Percentiles rank a stretch among this genome's conserved stretches.
These are phyloP conservation scores for Heterohyrax brucei DNA, from an alignment of 2,797 vertebrate genomes.

Conservation along the genomic window DNA sequence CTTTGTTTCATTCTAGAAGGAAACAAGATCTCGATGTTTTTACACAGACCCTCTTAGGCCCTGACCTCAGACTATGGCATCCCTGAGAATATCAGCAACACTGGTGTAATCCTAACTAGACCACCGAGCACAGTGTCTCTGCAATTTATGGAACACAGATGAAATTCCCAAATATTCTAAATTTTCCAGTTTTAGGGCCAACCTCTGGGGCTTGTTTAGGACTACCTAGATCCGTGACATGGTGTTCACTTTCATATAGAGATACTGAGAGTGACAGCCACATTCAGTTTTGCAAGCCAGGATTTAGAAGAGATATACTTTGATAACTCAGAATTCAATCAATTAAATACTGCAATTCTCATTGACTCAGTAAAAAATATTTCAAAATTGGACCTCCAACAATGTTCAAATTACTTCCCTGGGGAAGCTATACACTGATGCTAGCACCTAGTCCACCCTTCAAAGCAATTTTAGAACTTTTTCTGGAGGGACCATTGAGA, in stretches of 20 bases:
- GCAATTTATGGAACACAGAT: background rate
- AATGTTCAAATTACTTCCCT: background rate
- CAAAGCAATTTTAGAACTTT: no score
- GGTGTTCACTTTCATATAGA: background rate
- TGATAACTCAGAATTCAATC: background rate
- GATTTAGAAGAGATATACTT: background rate
- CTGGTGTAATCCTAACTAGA: slow-evolving; percentile 32
- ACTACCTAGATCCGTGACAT: background rate
- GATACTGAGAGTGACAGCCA: background rate
- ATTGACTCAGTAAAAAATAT: background rate
- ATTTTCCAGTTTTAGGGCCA: background rate
- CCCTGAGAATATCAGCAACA: background rate
- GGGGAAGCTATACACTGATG: no score
- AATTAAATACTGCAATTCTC: slow-evolving; percentile 39
- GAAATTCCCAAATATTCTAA: background rate
- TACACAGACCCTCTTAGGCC: background rate
- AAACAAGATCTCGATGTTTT: background rate
- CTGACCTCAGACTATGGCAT: background rate
- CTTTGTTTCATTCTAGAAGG: slow-evolving; percentile 4
- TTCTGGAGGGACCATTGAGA: background rate
- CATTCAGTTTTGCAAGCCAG: background rate
- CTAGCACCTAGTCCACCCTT: no score
- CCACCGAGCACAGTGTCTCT: background rate
- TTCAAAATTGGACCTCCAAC: background rate
- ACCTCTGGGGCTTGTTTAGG: background rate